Base-by-base conservation (phyloP, 2,797 vertebrate species). In the Macroramphosus scolopax region DNA sequence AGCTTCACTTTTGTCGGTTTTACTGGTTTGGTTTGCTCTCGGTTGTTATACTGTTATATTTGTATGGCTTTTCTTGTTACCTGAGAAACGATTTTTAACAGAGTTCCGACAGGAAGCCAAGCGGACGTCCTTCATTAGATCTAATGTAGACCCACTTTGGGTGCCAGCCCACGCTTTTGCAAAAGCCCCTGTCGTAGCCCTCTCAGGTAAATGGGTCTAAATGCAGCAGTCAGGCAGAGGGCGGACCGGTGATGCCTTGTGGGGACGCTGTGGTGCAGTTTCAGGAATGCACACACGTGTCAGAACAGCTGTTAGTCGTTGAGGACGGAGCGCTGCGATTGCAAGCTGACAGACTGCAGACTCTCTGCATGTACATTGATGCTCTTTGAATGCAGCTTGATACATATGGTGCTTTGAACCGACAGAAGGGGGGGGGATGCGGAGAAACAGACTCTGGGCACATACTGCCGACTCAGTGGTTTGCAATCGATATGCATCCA, bases 281-380 rank as follows among this genome's bases (percentile, higher is more conserved):
- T 70, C 28, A 62, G 78, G 81, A 83, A 84, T 81, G 75, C 62
- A 49, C 56, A 61, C 80, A 75, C 68, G 66, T 80, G 77, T 82
- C 70, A 53, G 54, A 80, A 78, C 86, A 87, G 84, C 83, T 85
- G 84, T 83, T 83, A 12, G 70, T 30, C 49, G 58, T 35, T 48
- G 56, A 66, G 47, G 43, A 55, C 41, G 25, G 37, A 74, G 64
- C 47, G 5, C 63, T 61, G 79, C 68, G 68, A 53, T 54, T 26
- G 35, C 39, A 40, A 48, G 49, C 54, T n/a, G 64, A 38, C 59
- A 3, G 15, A 6, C 64, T 64, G 59, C 51, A 22, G 20, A 34
- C 59, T 28, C 15, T 18, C 1, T 26, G 45, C 14, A 12, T 37
- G 33, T 16, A 6, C 2, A 17, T 72, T 50, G 60, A 45, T 42